phyloP scores from a whole-genome alignment of 2,888 invertebrate species.

The Sceliomorpha sp. region DNA sequence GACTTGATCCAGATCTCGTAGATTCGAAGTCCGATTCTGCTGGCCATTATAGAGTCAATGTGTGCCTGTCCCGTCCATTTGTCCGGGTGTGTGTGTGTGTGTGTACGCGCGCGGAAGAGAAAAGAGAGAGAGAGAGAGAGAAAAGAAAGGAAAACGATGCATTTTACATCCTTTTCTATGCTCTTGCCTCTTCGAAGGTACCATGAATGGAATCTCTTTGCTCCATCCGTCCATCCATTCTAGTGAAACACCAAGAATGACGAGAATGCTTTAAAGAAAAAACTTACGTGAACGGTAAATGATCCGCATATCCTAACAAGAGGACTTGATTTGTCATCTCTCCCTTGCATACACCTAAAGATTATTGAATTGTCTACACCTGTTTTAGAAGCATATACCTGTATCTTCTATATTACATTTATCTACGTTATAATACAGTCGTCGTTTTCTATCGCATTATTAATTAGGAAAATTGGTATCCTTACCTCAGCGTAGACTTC shows the following conservation, averaged over 20 bases:
- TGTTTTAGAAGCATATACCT: no score
- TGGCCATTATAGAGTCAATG: slow-evolving; percentile 33
- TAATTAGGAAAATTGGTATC: no score
- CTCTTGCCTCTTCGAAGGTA: slow-evolving; percentile 21
- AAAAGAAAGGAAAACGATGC: slow-evolving; percentile 17
- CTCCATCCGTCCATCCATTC: slow-evolving; percentile 45
- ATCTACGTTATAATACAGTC: no score
- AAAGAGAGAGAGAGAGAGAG: no score
- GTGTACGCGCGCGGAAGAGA: no score
- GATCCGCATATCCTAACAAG: slow-evolving; percentile 70
- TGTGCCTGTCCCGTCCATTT: no score
- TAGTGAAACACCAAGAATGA: slow-evolving; percentile 43
- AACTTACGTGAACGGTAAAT: slow-evolving; percentile 67
- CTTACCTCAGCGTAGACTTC: no score
- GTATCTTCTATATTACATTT: no score
- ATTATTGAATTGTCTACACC: no score
- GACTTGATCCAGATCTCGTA: slow-evolving; percentile 57
- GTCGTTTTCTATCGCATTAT: no score
- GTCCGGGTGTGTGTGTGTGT: no score
- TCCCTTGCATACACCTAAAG: background rate
- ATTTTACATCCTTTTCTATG: slow-evolving; percentile 49
- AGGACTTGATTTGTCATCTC: slow-evolving; percentile 25
- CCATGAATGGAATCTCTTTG: slow-evolving; percentile 52
- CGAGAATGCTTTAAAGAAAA: slow-evolving; percentile 46
- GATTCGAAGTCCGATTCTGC: slow-evolving; percentile 51